A percentile compares a stretch with the other conserved stretches of the same genome.
phyloP scores from a whole-genome alignment of 2,888 invertebrate genomes.

The Athalia circularis region DNA sequence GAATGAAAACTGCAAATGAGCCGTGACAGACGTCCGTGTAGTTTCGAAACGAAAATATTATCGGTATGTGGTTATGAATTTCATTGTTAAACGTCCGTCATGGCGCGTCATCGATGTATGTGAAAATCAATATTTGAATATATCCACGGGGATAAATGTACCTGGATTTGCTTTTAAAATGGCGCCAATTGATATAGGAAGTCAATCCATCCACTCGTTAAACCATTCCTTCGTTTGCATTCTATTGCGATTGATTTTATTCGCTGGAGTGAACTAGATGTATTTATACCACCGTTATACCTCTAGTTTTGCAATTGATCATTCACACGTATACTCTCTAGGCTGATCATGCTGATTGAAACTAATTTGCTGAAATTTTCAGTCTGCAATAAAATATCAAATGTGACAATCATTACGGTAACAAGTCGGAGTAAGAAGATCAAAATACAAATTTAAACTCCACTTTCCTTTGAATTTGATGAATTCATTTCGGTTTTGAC shows the following conservation, averaged over 20 bases:
- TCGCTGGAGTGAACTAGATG: background rate
- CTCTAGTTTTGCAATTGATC: no score
- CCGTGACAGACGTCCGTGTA: background rate
- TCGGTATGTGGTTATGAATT: slow-evolving; percentile 24
- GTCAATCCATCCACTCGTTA: slow-evolving; percentile 26
- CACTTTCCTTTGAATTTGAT: no score
- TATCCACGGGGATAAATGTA: slow-evolving; percentile 15
- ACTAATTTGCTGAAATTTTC: no score
- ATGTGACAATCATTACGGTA: no score
- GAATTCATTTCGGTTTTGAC: background rate
- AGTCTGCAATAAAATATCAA: background rate
- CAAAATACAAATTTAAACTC: no score
- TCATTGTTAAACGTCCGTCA: slow-evolving; percentile 18
- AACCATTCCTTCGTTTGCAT: slow-evolving; percentile 29
- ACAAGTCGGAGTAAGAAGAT: background rate
- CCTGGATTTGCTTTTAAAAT: slow-evolving; percentile 40
- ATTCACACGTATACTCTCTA: no score
- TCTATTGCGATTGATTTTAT: slow-evolving; percentile 34
- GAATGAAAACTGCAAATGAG: background rate
- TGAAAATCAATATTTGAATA: slow-evolving; percentile 33
- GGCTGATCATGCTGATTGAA: no score
- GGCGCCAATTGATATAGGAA: slow-evolving; percentile 17
- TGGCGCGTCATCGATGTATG: background rate
- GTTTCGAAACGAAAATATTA: slow-evolving; percentile 32
- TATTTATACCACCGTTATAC: background rate